These are phyloP conservation scores for Zootermopsis nevadensis DNA, from an alignment of 2,888 invertebrate genomes.

Conservation along the genomic window DNA sequence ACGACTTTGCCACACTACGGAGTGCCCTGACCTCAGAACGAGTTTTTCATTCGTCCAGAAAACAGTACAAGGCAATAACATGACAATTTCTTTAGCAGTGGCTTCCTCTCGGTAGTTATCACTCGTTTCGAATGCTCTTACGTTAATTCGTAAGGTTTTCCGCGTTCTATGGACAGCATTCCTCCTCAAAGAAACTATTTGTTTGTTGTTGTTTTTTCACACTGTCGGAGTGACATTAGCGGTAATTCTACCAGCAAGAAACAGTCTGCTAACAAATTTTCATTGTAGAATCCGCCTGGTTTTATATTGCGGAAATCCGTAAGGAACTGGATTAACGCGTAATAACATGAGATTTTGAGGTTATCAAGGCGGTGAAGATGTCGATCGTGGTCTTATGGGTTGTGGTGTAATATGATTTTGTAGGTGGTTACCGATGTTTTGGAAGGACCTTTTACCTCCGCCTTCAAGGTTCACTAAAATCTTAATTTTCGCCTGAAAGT, in stretches of 20 bases:
- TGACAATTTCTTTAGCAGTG: slow-evolving; percentile 13
- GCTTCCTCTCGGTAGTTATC: slow-evolving; percentile 30
- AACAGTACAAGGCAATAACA: slow-evolving; percentile 36
- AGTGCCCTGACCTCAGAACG: slow-evolving; percentile 39
- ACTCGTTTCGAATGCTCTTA: slow-evolving; percentile 18
- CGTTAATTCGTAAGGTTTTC: slow-evolving; percentile 15
- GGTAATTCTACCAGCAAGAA: background rate
- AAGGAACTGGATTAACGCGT: too few species aligned
- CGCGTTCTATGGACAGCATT: slow-evolving; percentile 30
- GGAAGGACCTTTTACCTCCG: too few species aligned
- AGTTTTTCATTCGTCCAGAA: slow-evolving; percentile 35
- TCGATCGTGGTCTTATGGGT: too few species aligned
- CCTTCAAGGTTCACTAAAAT: too few species aligned
- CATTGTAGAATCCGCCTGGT: too few species aligned
- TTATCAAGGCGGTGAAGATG: too few species aligned
- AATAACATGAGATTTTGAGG: too few species aligned
- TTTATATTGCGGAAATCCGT: too few species aligned
- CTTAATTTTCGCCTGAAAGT: too few species aligned
- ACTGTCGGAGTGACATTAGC: slow-evolving; percentile 27
- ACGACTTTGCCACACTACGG: slow-evolving; percentile 10
- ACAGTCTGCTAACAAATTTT: too few species aligned
- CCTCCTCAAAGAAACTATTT: slow-evolving; percentile 32
- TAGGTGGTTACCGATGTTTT: too few species aligned
- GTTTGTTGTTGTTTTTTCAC: slow-evolving; percentile 35
- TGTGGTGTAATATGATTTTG: too few species aligned